These are phyloP conservation scores for Drosophila ambigua DNA, from an alignment of 1,140 invertebrate species.

Conservation along the genomic window DNA sequence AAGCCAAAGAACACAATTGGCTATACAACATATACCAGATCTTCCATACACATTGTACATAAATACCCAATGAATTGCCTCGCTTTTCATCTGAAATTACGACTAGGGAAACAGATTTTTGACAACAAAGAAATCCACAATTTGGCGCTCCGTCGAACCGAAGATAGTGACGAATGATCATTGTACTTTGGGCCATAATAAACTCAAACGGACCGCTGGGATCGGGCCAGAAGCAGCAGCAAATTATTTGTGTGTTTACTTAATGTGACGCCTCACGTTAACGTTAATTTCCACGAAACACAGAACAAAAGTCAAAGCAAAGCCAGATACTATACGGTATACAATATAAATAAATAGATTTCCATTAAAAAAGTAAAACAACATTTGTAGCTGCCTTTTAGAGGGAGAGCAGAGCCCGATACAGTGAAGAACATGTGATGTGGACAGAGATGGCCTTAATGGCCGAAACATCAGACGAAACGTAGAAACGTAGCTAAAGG, in stretches of 20 bases:
- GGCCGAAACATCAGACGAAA: slow-evolving; percentile 20
- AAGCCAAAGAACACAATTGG: slow-evolving; percentile 14
- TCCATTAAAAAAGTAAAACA: slow-evolving; percentile 45
- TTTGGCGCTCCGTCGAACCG: slow-evolving; percentile 6
- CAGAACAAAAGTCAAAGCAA: slow-evolving; percentile 50
- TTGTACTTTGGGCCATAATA: slow-evolving; percentile 47
- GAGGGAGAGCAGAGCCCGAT: slow-evolving; percentile 15
- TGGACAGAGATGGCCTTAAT: slow-evolving; percentile 62
- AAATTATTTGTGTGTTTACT: slow-evolving; percentile 58
- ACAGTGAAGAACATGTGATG: slow-evolving; percentile 23
- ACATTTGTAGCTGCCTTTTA: slow-evolving; percentile 55
- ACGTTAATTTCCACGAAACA: slow-evolving; percentile 56
- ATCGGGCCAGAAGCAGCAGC: slow-evolving; percentile 23
- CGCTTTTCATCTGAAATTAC: slow-evolving; percentile 29
- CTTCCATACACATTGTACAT: slow-evolving; percentile 2
- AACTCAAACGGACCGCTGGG: slow-evolving; percentile 9
- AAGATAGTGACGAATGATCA: slow-evolving; percentile 52
- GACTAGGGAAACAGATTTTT: slow-evolving; percentile 26
- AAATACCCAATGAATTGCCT: slow-evolving; percentile 20
- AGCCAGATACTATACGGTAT: slow-evolving; percentile 16
- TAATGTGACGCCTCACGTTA: slow-evolving; percentile 48
- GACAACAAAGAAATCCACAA: slow-evolving; percentile 48
- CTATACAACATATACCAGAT: slow-evolving; percentile 41
- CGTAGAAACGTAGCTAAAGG: background rate
- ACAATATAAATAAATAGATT: slow-evolving; percentile 55